Percentiles rank a stretch among this genome's conserved stretches.
phyloP scores from a whole-genome alignment of 2,797 vertebrate species.

The Kryptolebias ocellatus region DNA sequence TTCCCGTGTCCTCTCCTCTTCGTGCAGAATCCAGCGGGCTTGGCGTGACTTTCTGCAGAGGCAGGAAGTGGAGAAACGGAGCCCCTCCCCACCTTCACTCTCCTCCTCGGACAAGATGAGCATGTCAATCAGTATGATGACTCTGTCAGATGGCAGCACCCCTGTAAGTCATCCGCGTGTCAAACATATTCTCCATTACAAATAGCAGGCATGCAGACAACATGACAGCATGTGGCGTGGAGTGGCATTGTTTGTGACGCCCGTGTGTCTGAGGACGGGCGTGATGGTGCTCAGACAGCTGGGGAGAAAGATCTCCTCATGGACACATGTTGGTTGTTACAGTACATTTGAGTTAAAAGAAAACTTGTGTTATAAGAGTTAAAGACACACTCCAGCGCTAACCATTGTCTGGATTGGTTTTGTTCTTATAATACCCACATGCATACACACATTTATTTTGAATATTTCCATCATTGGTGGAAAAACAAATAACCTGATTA shows the following conservation, averaged over 20 bases:
- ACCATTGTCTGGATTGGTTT: not conserved
- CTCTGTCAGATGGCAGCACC: slow-evolving; percentile 92
- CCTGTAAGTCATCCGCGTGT: slow-evolving; percentile 84
- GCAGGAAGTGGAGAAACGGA: slow-evolving; percentile 88
- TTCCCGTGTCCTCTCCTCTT: not conserved
- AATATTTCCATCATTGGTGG: too few relatives aligned
- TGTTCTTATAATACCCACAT: too few relatives aligned
- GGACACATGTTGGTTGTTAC: not conserved
- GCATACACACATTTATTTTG: too few relatives aligned
- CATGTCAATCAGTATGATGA: slow-evolving; percentile 94
- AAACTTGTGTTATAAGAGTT: not conserved
- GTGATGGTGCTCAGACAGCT: slow-evolving; percentile 3
- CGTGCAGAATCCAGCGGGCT: slow-evolving; percentile 88
- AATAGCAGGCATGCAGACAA: not conserved
- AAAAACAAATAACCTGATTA: too few relatives aligned
- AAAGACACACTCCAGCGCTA: not conserved
- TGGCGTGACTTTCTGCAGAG: slow-evolving; percentile 89
- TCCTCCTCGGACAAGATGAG: slow-evolving; percentile 92
- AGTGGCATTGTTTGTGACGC: not conserved
- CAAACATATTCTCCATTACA: not conserved
- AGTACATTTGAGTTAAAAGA: not conserved
- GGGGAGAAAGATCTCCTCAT: not conserved
- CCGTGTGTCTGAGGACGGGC: not conserved
- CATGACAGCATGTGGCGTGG: not conserved
- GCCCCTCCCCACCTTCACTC: slow-evolving; percentile 85